A percentile compares a stretch with the other conserved stretches of the same genome.
Conservation (phyloP, 92 coral and sea anemone genomes). For the Ricordea florida region DNA sequence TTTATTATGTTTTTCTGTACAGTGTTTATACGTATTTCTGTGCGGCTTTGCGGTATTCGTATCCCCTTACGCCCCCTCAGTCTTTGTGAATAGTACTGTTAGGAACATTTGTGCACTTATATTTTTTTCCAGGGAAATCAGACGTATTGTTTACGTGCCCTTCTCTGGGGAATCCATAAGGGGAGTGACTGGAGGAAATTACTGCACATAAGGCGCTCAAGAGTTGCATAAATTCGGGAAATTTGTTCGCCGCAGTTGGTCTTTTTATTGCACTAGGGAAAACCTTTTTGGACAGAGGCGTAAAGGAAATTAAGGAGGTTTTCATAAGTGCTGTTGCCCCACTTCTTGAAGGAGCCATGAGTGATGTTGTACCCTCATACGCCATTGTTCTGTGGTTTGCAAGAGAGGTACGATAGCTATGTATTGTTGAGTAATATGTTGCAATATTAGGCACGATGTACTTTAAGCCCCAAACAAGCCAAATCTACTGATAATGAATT, state of each 20-base stretch:
- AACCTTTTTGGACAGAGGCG: not conserved
- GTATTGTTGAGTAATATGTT: not conserved
- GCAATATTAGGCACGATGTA: not conserved
- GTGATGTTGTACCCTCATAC: constrained; percentile 26
- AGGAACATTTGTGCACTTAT: not conserved
- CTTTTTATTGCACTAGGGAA: constrained; percentile 15
- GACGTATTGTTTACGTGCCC: constrained; percentile 31
- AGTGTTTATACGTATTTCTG: no score
- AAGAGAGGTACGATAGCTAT: constrained; percentile 17
- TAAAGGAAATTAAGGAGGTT: constrained; percentile 5
- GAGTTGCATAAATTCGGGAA: constrained; percentile 17
- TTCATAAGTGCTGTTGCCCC: constrained; percentile 28
- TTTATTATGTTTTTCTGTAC: no score
- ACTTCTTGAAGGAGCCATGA: constrained; percentile 23
- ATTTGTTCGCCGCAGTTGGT: constrained; percentile 18
- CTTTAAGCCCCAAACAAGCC: not conserved
- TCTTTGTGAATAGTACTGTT: no score
- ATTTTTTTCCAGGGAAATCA: constrained; percentile 29
- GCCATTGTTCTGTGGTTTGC: constrained; percentile 49
- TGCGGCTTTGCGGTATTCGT: no score
- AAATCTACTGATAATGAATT: not conserved
- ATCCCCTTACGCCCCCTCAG: no score
- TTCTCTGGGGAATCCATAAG: constrained; percentile 36
- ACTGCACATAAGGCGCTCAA: constrained; percentile 15
- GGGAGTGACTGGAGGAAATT: constrained; percentile 36